Evolutionary conservation across 1,140 invertebrate genomes (phyloP).

Genomic region (Aphelenchoides fujianensis): DNA sequence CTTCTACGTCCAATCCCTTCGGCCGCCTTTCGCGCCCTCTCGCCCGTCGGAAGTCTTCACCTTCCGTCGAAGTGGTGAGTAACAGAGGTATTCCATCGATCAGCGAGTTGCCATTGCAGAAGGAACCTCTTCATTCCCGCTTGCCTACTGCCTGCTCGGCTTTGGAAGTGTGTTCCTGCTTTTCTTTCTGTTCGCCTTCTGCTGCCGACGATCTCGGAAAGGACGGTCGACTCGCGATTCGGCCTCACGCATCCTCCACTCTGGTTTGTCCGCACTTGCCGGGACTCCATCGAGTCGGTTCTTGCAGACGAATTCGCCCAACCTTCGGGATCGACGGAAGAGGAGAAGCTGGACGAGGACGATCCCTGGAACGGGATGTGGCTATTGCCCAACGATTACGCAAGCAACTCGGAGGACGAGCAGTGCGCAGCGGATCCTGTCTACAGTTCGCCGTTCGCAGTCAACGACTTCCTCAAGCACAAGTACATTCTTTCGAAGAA

Average conservation of each 20-base stretch:
- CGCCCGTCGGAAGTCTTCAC: conserved; percentile 23
- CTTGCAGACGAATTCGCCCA: not conserved
- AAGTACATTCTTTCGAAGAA: conserved; percentile 13
- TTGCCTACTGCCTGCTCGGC: too few relatives aligned
- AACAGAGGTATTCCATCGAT: not conserved
- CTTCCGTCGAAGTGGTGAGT: conserved; percentile 13
- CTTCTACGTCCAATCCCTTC: conserved; percentile 35
- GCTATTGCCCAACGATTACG: not conserved
- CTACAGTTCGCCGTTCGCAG: not conserved
- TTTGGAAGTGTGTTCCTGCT: not conserved
- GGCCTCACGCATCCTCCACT: not conserved
- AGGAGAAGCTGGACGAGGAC: too few relatives aligned
- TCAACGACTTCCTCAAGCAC: conserved; percentile 3
- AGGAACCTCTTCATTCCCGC: too few relatives aligned
- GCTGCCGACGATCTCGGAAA: not conserved
- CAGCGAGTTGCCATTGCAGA: not conserved
- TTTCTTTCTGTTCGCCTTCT: not conserved
- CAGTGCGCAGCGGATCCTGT: not conserved
- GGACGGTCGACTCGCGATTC: not conserved
- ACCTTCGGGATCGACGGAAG: not conserved
- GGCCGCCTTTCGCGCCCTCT: conserved; percentile 35
- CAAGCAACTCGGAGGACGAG: conserved; percentile 1
- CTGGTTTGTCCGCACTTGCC: not conserved
- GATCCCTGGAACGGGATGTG: not conserved
- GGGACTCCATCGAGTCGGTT: too few relatives aligned